Percentiles rank a stretch among this genome's conserved stretches.
These are phyloP conservation scores for Calameuta filiformis DNA, from an alignment of 2,888 invertebrate genomes.

Conservation along the genomic window DNA sequence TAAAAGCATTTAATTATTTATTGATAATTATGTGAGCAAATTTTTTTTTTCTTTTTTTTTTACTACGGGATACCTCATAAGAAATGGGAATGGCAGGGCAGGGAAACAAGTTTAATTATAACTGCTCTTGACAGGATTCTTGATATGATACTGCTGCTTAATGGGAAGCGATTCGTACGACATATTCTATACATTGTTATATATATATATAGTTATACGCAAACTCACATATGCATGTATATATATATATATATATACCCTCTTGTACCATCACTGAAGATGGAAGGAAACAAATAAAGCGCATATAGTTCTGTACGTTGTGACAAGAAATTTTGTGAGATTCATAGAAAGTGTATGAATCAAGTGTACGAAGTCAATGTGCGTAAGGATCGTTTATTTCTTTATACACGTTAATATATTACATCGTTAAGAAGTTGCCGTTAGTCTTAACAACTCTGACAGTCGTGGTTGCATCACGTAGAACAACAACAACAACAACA, in stretches of 20 bases:
- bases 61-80: slow-evolving; percentile 11
- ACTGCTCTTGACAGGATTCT: slow-evolving; percentile 21
- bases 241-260: slow-evolving; percentile 5
- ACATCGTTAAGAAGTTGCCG: slow-evolving; percentile 50
- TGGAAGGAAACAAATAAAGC: slow-evolving; percentile 5
- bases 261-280: slow-evolving; percentile 25
- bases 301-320: slow-evolving; percentile 4
- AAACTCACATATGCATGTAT: too few relatives aligned
- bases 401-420: slow-evolving; percentile 44
- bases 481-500: background rate
- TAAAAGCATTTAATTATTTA: background rate
- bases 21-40: background rate
- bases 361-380: too few relatives aligned
- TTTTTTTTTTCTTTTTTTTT: slow-evolving; percentile 4
- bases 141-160: slow-evolving; percentile 22
- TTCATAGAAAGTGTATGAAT: background rate
- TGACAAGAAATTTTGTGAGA: background rate
- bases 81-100: background rate
- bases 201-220: slow-evolving; percentile 6
- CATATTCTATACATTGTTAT: slow-evolving; percentile 26
- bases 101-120: slow-evolving; percentile 7
- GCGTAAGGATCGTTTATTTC: slow-evolving; percentile 37
- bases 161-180: slow-evolving; percentile 3
- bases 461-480: slow-evolving; percentile 32
- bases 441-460: slow-evolving; percentile 39